Conservation (phyloP, 1,140 invertebrate genomes). For the Zaprionus lachaisei region DNA sequence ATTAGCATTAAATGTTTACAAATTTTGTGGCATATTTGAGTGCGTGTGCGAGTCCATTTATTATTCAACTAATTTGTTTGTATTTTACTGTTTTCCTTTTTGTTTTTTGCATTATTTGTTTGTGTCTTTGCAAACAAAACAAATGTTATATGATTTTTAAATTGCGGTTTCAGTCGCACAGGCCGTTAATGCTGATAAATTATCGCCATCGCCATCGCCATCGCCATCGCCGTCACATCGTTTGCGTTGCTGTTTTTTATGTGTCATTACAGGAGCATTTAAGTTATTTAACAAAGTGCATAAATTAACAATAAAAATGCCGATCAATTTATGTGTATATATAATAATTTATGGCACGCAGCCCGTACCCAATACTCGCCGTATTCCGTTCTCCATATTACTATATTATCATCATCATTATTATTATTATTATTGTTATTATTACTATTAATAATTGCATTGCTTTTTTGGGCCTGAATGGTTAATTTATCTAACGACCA, state of each 20-base stretch:
- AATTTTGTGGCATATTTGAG: slow-evolving; percentile 61
- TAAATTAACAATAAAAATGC: slow-evolving; percentile 66
- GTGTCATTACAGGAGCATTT: slow-evolving; percentile 50
- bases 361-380: neutral
- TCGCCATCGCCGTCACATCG: neutral
- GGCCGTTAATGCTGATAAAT: slow-evolving; percentile 49
- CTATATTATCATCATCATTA: slow-evolving; percentile 50
- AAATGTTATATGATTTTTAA: slow-evolving; percentile 44
- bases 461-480: slow-evolving; percentile 6
- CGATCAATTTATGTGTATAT: slow-evolving; percentile 61
- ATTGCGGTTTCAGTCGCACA: slow-evolving; percentile 34
- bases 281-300: slow-evolving; percentile 75
- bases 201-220: slow-evolving; percentile 17
- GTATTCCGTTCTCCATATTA: slow-evolving; percentile 33
- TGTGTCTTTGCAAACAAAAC: slow-evolving; percentile 6
- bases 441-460: slow-evolving; percentile 18
- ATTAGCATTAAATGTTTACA: slow-evolving; percentile 79
- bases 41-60: slow-evolving; percentile 42
- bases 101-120: slow-evolving; percentile 3
- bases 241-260: slow-evolving; percentile 19
- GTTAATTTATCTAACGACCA: slow-evolving; percentile 47
- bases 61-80: slow-evolving; percentile 69
- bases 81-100: slow-evolving; percentile 30
- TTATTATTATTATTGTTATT: slow-evolving; percentile 60
- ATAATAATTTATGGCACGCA: slow-evolving; percentile 63